A percentile compares a stretch with the other conserved stretches of the same genome.
Evolutionary conservation across 1,140 invertebrate species (phyloP).

Genomic region (Ylistrum balloti): DNA sequence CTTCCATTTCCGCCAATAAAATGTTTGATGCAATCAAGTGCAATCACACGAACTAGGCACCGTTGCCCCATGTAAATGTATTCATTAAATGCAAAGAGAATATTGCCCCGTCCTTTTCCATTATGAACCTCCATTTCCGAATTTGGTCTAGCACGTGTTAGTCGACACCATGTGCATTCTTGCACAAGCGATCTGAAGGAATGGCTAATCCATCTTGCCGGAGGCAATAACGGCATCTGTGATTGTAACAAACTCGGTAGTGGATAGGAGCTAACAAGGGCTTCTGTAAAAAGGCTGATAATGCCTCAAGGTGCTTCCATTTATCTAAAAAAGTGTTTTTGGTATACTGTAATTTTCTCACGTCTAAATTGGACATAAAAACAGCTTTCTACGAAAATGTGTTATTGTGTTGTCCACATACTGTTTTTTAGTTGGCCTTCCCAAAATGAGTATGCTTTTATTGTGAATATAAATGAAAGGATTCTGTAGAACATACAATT

Average conservation of each 20-base stretch:
- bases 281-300: background rate
- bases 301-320: background rate
- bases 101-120: slow-evolving; percentile 37
- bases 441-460: too few relatives aligned
- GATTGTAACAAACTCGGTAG: background rate
- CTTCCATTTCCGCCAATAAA: slow-evolving; percentile 33
- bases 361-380: background rate
- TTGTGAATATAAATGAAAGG: too few relatives aligned
- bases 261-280: background rate
- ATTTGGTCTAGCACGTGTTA: slow-evolving; percentile 16
- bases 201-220: slow-evolving; percentile 32
- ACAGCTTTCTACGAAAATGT: background rate
- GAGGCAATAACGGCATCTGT: background rate
- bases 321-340: background rate
- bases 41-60: slow-evolving; percentile 16
- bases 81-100: slow-evolving; percentile 2
- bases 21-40: slow-evolving; percentile 34
- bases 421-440: too few relatives aligned
- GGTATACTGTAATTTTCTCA: background rate
- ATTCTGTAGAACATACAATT: background rate
- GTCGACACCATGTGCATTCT: background rate
- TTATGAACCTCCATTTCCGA: slow-evolving; percentile 34
- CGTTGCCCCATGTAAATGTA: slow-evolving; percentile 13
- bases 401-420: too few relatives aligned
- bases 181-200: background rate